A percentile compares a stretch with the other conserved stretches of the same genome.
phyloP scores from a whole-genome alignment of 2,113 vertebrate genomes.

The Chaenogobius annularis region DNA sequence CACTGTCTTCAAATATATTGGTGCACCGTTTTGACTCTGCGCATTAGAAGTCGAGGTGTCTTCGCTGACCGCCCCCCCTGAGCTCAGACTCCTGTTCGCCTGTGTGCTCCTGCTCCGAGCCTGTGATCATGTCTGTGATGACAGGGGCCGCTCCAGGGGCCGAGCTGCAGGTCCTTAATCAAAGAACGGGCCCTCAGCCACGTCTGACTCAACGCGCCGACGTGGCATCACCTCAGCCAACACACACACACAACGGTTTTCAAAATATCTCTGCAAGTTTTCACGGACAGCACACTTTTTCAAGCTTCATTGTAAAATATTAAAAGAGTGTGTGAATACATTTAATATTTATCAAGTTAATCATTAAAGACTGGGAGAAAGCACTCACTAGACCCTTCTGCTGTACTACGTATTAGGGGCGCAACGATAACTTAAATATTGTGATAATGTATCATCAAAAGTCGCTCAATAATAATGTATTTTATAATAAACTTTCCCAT shows the following conservation, averaged over 20 bases:
- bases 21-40: conserved; percentile 3
- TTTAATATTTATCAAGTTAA: no score
- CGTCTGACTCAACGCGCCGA: conserved; percentile 11
- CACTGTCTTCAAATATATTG: no score
- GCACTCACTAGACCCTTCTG: no score
- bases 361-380: no score
- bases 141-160: conserved; percentile 48
- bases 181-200: conserved; percentile 29
- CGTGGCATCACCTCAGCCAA: neutral
- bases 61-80: neutral
- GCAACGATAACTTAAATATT: no score
- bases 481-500: no score
- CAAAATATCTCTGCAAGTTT: neutral
- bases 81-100: conserved; percentile 4
- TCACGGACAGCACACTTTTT: neutral
- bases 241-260: neutral
- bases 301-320: no score
- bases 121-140: conserved; percentile 54
- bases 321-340: no score
- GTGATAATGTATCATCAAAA: no score
- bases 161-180: conserved; percentile 39
- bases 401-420: no score
- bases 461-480: no score
- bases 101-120: conserved; percentile 57
- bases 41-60: conserved; percentile 7